These are phyloP conservation scores for Batillaria attramentaria DNA, from an alignment of 1,140 invertebrate species.

Conservation along the genomic window DNA sequence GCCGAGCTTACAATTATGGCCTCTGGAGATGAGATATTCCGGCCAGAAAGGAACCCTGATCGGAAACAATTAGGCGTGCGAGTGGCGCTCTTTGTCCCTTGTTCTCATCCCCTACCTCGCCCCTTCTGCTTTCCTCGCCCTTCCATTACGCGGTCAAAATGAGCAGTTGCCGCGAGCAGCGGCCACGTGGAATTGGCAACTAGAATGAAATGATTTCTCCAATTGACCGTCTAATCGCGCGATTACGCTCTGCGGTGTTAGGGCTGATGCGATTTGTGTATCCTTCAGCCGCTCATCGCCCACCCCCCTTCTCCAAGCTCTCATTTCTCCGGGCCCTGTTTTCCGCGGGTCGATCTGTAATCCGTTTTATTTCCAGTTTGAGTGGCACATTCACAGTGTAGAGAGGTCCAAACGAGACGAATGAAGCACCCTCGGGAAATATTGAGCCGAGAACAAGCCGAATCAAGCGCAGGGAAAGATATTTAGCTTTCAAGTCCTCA, in stretches of 20 bases:
- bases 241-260: conserved; percentile 27
- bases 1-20: conserved; percentile 30
- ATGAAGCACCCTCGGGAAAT: conserved; percentile 20
- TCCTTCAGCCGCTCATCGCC: neutral
- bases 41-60: conserved; percentile 11
- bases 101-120: neutral
- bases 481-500: conserved; percentile 10
- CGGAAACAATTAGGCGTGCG: conserved; percentile 27
- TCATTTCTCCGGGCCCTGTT: conserved; percentile 26
- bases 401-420: conserved; percentile 27
- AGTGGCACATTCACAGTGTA: conserved; percentile 19
- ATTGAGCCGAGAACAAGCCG: conserved; percentile 16
- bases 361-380: conserved; percentile 20
- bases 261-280: conserved; percentile 33
- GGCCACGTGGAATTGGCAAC: neutral
- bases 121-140: conserved; percentile 1
- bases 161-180: neutral
- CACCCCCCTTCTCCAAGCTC: neutral
- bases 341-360: conserved; percentile 6
- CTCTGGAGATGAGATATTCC: neutral
- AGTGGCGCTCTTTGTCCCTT: neutral
- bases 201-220: conserved; percentile 37
- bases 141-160: conserved; percentile 4
- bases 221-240: conserved; percentile 36
- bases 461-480: conserved; percentile 16